phyloP scores from a whole-genome alignment of 2,113 vertebrate species.

The Taurulus bubalis region DNA sequence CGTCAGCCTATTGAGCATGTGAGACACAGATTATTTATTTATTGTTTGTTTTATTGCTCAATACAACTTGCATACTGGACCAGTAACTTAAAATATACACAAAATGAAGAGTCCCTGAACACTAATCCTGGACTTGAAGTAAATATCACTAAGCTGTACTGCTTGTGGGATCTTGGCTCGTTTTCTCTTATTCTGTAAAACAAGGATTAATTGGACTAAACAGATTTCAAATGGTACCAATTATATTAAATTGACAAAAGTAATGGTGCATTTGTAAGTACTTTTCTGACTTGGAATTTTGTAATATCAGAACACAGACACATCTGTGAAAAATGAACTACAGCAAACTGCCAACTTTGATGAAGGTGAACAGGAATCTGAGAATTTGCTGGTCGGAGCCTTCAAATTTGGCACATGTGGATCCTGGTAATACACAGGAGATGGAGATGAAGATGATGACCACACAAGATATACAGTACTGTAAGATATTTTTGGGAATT shows the following conservation, averaged over 20 bases:
- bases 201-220: not conserved
- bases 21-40: not conserved
- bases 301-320: conserved; percentile 8
- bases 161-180: not conserved
- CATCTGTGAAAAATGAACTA: conserved; percentile 27
- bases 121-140: not conserved
- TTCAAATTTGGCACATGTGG: conserved; percentile 33
- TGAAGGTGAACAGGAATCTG: conserved; percentile 26
- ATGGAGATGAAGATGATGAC: conserved; percentile 37
- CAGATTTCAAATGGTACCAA: not conserved
- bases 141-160: not conserved
- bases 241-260: not conserved
- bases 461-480: not conserved
- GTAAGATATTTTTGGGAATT: not conserved
- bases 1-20: not conserved
- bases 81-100: not conserved
- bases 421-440: not conserved
- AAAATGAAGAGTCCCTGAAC: not conserved
- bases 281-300: not conserved
- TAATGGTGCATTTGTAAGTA: not conserved
- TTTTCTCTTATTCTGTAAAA: not conserved
- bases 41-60: not conserved
- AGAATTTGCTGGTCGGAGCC: conserved; percentile 9
- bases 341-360: conserved; percentile 17
- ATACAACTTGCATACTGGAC: not conserved